Conservation (phyloP, 1,140 invertebrate genomes). For the Drosophila burlai region DNA sequence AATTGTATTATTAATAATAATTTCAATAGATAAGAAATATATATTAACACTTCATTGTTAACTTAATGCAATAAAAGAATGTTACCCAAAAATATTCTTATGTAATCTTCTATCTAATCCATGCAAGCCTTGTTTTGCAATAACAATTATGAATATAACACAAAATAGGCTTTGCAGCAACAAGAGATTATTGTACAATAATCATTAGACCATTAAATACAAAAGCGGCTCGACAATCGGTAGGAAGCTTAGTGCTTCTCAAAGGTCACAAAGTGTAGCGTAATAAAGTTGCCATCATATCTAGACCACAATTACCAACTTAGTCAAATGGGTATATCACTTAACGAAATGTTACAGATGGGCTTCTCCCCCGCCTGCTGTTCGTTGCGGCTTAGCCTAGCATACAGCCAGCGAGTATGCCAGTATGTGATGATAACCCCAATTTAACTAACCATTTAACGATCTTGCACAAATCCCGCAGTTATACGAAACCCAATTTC, state of each 20-base stretch:
- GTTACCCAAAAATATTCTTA: background rate
- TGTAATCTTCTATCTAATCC: background rate
- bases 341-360: constrained; percentile 16
- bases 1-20: background rate
- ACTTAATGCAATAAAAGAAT: background rate
- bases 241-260: background rate
- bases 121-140: background rate
- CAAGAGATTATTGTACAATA: constrained; percentile 1
- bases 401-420: constrained; percentile 3
- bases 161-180: constrained; percentile 5
- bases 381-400: constrained; percentile 26
- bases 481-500: constrained; percentile 33
- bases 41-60: background rate
- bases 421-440: constrained; percentile 48
- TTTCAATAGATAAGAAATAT: background rate
- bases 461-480: constrained; percentile 38
- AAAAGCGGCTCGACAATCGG: background rate
- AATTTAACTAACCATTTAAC: constrained; percentile 54
- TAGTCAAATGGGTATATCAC: constrained; percentile 17
- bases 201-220: constrained; percentile 11
- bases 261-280: constrained; percentile 18
- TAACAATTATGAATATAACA: background rate
- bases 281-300: constrained; percentile 25
- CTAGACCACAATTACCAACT: constrained; percentile 32
- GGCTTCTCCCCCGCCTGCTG: constrained; percentile 1